A percentile compares a stretch with the other conserved stretches of the same genome.
These are phyloP conservation scores for Istiophorus platypterus DNA, from an alignment of 2,113 vertebrate species.

Conservation along the genomic window DNA sequence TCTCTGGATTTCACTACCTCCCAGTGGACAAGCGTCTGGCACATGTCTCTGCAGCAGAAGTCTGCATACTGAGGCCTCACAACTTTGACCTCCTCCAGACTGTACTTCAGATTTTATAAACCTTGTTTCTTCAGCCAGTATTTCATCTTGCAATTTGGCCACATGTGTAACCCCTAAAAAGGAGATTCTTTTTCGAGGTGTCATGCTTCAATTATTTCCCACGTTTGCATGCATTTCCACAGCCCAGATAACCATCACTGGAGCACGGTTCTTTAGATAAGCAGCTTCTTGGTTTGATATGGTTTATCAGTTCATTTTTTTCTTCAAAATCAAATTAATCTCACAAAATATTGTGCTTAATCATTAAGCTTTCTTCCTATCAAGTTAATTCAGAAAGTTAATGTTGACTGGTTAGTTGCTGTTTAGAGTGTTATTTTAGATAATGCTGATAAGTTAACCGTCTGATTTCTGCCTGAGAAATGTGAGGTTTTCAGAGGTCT, in stretches of 20 bases:
- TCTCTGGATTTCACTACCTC: constrained; percentile 69
- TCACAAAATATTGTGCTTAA: background rate
- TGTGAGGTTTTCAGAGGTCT: background rate
- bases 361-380: background rate
- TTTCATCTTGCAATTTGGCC: constrained; percentile 7
- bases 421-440: background rate
- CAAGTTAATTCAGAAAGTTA: background rate
- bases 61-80: constrained; percentile 50
- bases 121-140: constrained; percentile 7
- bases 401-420: background rate
- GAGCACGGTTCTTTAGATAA: constrained; percentile 1
- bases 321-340: background rate
- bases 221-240: constrained; percentile 45
- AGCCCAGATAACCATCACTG: constrained; percentile 21
- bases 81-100: constrained; percentile 36
- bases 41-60: constrained; percentile 51
- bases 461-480: background rate
- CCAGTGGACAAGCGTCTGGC: constrained; percentile 35
- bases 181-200: constrained; percentile 1
- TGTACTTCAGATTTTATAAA: constrained; percentile 38
- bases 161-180: constrained; percentile 13
- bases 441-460: background rate
- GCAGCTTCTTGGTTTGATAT: background rate
- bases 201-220: background rate
- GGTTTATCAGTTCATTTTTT: background rate